These are phyloP conservation scores for Mactromeris polynyma DNA, from an alignment of 2,888 invertebrate genomes.

Conservation along the genomic window DNA sequence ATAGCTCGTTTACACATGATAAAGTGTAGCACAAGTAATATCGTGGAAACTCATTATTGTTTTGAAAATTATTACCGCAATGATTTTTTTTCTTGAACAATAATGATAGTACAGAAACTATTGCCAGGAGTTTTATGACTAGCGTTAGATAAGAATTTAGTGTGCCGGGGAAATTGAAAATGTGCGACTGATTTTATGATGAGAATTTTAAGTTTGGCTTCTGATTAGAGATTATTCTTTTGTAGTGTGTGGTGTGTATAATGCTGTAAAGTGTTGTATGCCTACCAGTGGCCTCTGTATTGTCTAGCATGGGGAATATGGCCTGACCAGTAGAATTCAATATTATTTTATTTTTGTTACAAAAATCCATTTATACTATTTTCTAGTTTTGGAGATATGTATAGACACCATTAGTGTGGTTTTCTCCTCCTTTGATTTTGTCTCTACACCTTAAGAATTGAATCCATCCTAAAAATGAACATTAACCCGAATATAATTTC, in stretches of 20 bases:
- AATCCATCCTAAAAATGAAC: too few relatives aligned
- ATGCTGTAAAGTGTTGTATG: not conserved
- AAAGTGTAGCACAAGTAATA: not conserved
- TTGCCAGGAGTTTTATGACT: constrained; percentile 48
- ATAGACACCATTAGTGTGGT: not conserved
- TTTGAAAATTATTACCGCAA: constrained; percentile 23
- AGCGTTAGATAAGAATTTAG: constrained; percentile 13
- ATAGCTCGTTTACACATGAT: not conserved
- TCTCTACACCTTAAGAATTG: not conserved
- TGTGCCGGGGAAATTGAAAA: constrained; percentile 8
- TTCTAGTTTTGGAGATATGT: not conserved
- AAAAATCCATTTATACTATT: not conserved
- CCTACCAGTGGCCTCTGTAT: not conserved
- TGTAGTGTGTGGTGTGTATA: not conserved
- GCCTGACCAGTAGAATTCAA: not conserved
- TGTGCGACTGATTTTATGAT: constrained; percentile 16
- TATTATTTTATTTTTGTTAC: not conserved
- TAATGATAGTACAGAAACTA: constrained; percentile 31
- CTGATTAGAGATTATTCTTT: not conserved
- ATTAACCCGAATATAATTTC: too few relatives aligned
- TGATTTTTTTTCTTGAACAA: constrained; percentile 35
- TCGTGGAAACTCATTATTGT: constrained; percentile 22
- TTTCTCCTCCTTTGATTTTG: not conserved
- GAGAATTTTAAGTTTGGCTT: not conserved
- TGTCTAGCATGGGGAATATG: not conserved